Percentiles rank a stretch among this genome's conserved stretches.
Evolutionary conservation across 2,797 vertebrate species (phyloP).

Genomic region (Arctocebus calabarensis): DNA sequence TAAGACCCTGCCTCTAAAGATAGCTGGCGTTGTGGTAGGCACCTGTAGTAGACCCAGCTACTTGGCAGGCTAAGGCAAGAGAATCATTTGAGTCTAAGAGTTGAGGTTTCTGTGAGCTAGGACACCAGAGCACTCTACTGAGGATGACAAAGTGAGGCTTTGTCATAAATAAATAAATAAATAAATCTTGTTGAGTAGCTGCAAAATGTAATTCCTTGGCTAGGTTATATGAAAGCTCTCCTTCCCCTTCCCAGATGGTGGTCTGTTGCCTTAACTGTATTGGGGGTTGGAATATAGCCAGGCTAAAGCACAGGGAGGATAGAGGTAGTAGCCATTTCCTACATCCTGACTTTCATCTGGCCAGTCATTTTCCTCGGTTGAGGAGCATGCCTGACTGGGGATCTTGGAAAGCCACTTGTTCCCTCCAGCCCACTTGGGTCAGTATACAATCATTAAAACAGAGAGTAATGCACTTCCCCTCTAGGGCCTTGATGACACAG

Average conservation of each 20-base stretch:
- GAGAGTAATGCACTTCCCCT: not conserved
- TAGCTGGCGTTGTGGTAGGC: too few species aligned
- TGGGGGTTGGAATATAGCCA: not conserved
- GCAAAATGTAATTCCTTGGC: conserved; percentile 40
- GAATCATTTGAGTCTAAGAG: not conserved
- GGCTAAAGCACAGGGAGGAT: not conserved
- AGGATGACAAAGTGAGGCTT: not conserved
- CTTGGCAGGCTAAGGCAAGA: too few species aligned
- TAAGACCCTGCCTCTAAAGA: too few species aligned
- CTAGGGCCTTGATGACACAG: not conserved
- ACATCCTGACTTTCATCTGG: conserved; percentile 13
- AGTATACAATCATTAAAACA: conserved; percentile 26
- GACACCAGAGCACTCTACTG: not conserved
- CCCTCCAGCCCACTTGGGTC: not conserved
- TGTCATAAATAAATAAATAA: not conserved
- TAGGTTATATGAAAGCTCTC: not conserved
- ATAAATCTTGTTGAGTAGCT: conserved; percentile 24
- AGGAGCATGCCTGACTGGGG: not conserved
- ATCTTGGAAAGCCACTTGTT: not conserved
- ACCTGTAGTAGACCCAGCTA: too few species aligned
- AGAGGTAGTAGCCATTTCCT: not conserved
- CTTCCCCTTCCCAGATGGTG: not conserved
- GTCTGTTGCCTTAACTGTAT: not conserved
- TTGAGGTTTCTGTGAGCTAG: not conserved
- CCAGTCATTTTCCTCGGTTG: not conserved